phyloP scores from a whole-genome alignment of 2,888 invertebrate genomes.

The Plagiodera versicolora region DNA sequence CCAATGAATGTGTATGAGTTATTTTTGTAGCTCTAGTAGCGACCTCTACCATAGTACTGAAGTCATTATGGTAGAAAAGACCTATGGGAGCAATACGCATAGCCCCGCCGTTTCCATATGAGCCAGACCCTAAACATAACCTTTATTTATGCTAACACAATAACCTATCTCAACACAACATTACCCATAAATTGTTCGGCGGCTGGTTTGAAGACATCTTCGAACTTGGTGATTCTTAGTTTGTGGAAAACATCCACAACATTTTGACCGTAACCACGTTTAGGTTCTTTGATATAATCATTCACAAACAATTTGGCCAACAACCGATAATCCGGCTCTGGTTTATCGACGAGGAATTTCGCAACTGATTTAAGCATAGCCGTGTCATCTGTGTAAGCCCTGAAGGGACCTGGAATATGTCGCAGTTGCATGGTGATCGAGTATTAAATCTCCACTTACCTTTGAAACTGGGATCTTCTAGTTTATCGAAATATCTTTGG shows the following conservation, averaged over 20 bases:
- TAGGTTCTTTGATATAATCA: slow-evolving; percentile 63
- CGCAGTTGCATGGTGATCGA: slow-evolving; percentile 2
- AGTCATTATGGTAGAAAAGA: slow-evolving; percentile 61
- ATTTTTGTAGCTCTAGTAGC: slow-evolving; percentile 59
- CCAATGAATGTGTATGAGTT: slow-evolving; percentile 65
- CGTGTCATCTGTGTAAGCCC: slow-evolving; percentile 70
- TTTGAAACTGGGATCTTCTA: slow-evolving; percentile 60
- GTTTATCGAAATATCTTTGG: slow-evolving; percentile 62
- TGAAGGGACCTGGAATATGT: slow-evolving; percentile 56
- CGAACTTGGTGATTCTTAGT: slow-evolving; percentile 58
- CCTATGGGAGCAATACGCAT: slow-evolving; percentile 73
- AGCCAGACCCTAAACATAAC: slow-evolving; percentile 59
- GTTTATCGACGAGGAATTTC: slow-evolving; percentile 60
- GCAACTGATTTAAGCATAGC: slow-evolving; percentile 70
- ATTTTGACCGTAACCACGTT: slow-evolving; percentile 67
- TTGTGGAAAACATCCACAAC: slow-evolving; percentile 62
- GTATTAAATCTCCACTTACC: slow-evolving; percentile 46
- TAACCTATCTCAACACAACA: no score
- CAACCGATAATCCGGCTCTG: slow-evolving; percentile 58
- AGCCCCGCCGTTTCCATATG: slow-evolving; percentile 78
- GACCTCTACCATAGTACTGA: slow-evolving; percentile 56
- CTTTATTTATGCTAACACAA: slow-evolving; percentile 53
- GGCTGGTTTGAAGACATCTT: slow-evolving; percentile 66
- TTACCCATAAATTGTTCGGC: slow-evolving; percentile 46
- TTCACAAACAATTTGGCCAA: slow-evolving; percentile 66